Conservation (phyloP, 2,113 vertebrate genomes). For the Nibea albiflora region DNA sequence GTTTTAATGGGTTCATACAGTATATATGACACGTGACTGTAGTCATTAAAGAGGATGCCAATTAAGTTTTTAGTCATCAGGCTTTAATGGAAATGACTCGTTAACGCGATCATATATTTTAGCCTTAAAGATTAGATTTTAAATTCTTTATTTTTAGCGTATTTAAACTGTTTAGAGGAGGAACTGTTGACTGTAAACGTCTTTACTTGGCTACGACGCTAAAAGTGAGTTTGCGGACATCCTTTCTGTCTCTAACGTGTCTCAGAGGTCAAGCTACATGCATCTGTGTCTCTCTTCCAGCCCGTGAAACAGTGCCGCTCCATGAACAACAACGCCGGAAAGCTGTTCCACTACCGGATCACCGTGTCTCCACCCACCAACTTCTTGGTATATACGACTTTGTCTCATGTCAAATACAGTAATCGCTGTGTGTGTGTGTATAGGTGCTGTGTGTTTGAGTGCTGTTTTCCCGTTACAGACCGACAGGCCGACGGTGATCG, state of each 20-base stretch:
- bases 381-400: slow-evolving; percentile 88
- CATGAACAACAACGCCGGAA: slow-evolving; percentile 97
- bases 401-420: too few species aligned
- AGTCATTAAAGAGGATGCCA: slow-evolving; percentile 25
- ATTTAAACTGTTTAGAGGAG: neutral
- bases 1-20: neutral
- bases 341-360: slow-evolving; percentile 96
- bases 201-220: neutral
- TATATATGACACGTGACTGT: slow-evolving; percentile 1
- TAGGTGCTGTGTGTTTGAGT: neutral
- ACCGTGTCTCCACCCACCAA: slow-evolving; percentile 98
- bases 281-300: slow-evolving; percentile 76
- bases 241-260: too few species aligned
- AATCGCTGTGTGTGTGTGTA: too few species aligned
- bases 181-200: too few species aligned
- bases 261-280: neutral
- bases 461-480: slow-evolving; percentile 84
- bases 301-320: slow-evolving; percentile 90
- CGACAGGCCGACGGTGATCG: slow-evolving; percentile 96
- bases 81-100: neutral
- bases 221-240: neutral
- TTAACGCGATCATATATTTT: neutral
- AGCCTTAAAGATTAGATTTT: neutral
- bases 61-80: neutral
- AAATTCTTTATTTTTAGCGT: neutral